Base-by-base conservation (phyloP, 2,888 invertebrate species). In the Pammene fasciana region DNA sequence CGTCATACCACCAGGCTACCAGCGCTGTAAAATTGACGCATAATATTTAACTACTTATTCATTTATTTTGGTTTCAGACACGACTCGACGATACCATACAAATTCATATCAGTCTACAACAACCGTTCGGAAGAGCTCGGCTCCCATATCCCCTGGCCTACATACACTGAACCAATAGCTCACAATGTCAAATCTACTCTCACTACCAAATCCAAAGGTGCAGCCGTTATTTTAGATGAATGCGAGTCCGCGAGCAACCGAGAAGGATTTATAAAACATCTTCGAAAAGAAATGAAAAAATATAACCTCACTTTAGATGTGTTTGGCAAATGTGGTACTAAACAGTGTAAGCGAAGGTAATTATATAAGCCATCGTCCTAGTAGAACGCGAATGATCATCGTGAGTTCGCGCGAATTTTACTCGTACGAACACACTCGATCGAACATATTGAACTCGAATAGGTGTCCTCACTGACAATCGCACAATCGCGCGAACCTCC, bases 311-410 rank as follows among this genome's bases (percentile, higher is more conserved):
- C 87, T 0, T 85, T 94, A 6, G 94, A 94, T 73, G 82, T 94
- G 18, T 94, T 83, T 75, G 94, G 94, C 0, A 79, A 86, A 38
- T 94, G 94, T 78, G 94, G 94, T 0, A 45, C 73, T 0, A 78
- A 78, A 45, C 77, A 82, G 60, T 90, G 89, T 71, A 83, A 76
- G 11, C 80, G 80, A 43, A 82, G 75, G 38, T 38, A n/a, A 9
- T 38, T 7, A 38, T 38, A 2, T 38, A 3, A 26, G 26, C n/a
- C n/a, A n/a, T n/a, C n/a, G n/a, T n/a, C n/a, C n/a, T n/a, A n/a
- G n/a, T n/a, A n/a, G n/a, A n/a, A n/a, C n/a, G n/a, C n/a, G n/a
- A n/a, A n/a, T n/a, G n/a, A n/a, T n/a, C n/a, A n/a, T n/a, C n/a
- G n/a, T n/a, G n/a, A n/a, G n/a, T n/a, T n/a, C n/a, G n/a, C n/a